Evolutionary conservation across 2,888 invertebrate species (phyloP), one percentile per base, ranked within the genome.

Genomic region (Nesidiocoris tenuis): DNA sequence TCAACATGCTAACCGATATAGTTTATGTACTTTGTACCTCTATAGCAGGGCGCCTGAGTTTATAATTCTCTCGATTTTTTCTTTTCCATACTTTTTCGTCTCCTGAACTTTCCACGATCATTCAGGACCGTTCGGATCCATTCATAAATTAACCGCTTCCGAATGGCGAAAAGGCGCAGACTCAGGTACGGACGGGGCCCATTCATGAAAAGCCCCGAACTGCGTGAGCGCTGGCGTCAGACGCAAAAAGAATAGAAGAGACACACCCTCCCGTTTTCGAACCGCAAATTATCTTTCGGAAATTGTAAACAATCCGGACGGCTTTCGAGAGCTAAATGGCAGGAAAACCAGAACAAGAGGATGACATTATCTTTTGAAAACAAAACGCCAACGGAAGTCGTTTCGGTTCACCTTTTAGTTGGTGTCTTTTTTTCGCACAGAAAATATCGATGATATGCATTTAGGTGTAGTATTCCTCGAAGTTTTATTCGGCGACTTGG

Each of bases 21-120:
- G 74, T 76, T 66, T 74, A 76, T 76, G 61, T 74, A 76, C 66
- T 76, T 76, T 66, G 76, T 76, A 66, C 55, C 76, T 23, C 59
- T 67, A 25, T 55, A 68, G 55, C 54, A 22, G 74, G 54, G 18
- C 17, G 21, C 65, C 74, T 65, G 25, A 56, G 25, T 59, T 54
- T 56, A 65, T 39, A 39, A 39, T 7, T 39, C 5, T 12, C 5
- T 39, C 39, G 12, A 39, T 7, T 39, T 39, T 39, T 7, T 39
- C 12, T 39, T 39, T 39, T 39, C 39, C 12, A 39, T 12, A 39
- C 39, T 39, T 54, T 23, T 23, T 21, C 59, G 59, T 59, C 19
- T n/a, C 3, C 39, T 39, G 39, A 3, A 3, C 39, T 39, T 39
- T 39, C 12, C 39, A 39, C 39, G 3, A 39, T 12, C 39, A 39